Evolutionary conservation across 2,797 vertebrate genomes (phyloP).

Genomic region (Tinamus major): DNA sequence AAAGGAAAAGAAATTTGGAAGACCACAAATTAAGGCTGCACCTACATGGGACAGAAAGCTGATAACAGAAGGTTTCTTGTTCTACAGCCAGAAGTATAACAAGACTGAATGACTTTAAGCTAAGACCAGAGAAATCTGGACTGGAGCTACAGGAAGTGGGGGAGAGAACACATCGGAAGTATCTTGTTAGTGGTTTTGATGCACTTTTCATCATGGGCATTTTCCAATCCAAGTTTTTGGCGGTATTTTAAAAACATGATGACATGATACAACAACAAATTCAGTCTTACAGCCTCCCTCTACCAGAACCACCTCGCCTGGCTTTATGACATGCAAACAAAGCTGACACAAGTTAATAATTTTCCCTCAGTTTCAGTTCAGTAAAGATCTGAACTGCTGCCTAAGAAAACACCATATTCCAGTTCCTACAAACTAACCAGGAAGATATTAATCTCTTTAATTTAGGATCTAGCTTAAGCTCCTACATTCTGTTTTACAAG

Average conservation of each 20-base stretch:
- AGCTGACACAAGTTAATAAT: neutral
- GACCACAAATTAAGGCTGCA: slow-evolving; percentile 11
- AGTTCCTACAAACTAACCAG: neutral
- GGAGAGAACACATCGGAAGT: neutral
- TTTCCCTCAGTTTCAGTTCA: neutral
- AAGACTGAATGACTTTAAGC: slow-evolving; percentile 23
- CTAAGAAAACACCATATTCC: neutral
- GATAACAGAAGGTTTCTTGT: slow-evolving; percentile 63
- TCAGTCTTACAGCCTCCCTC: neutral
- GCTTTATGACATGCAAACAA: neutral
- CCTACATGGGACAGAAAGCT: slow-evolving; percentile 5
- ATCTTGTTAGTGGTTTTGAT: neutral
- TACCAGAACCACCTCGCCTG: neutral
- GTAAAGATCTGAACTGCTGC: neutral
- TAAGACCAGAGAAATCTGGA: neutral
- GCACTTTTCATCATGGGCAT: neutral
- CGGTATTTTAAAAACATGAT: neutral
- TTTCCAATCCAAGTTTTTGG: neutral
- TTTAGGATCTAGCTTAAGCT: neutral
- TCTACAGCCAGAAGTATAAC: slow-evolving; percentile 33
- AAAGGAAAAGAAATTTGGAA: slow-evolving; percentile 39
- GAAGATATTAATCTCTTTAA: neutral
- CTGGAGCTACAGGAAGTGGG: neutral
- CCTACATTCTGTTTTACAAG: neutral
- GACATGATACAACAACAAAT: neutral